phyloP scores from a whole-genome alignment of 2,888 invertebrate genomes.

The Pterostichus niger region DNA sequence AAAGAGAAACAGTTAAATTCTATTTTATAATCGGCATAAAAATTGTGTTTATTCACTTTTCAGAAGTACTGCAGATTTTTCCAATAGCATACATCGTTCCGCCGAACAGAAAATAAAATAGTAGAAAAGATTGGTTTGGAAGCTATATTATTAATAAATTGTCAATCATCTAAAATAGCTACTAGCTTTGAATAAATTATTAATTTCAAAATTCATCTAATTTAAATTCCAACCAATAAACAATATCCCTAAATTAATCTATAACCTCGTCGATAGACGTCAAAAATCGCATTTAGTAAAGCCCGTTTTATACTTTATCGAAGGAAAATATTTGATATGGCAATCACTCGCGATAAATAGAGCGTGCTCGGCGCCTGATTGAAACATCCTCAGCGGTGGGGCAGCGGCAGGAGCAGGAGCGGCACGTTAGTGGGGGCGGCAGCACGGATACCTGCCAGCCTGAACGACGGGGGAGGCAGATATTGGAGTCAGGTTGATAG shows the following conservation, averaged over 20 bases:
- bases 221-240: slow-evolving; percentile 7
- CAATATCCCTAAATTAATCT: slow-evolving; percentile 43
- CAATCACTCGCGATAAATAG: slow-evolving; percentile 64
- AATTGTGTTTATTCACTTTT: no score
- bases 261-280: slow-evolving; percentile 9
- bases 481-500: slow-evolving; percentile 65
- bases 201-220: no score
- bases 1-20: no score
- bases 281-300: slow-evolving; percentile 45
- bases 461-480: slow-evolving; percentile 20
- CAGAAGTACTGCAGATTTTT: no score
- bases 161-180: no score
- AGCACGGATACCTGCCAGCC: slow-evolving; percentile 6
- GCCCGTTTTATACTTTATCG: slow-evolving; percentile 56
- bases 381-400: slow-evolving; percentile 56
- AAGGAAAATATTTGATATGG: slow-evolving; percentile 59
- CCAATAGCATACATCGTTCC: no score
- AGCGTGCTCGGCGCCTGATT: slow-evolving; percentile 60
- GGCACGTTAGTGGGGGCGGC: background rate
- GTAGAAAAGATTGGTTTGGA: no score
- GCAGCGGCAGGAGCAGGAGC: background rate
- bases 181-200: no score
- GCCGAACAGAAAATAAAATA: no score
- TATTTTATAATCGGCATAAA: no score
- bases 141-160: no score